Conservation (phyloP, 2,797 vertebrate genomes). For the Sibirionetta formosa region DNA sequence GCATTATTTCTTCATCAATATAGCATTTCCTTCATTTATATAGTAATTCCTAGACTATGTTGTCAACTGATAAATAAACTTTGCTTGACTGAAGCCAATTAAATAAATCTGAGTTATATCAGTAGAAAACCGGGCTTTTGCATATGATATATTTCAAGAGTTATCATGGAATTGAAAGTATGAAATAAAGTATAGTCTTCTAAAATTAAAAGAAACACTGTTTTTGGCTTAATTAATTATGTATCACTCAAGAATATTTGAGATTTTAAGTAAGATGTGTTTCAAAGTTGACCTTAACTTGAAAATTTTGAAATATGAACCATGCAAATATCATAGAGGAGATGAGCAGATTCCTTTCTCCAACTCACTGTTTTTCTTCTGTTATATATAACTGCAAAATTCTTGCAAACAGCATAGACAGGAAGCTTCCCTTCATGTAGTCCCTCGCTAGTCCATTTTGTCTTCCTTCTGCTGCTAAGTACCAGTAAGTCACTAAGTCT, state of each 20-base stretch:
- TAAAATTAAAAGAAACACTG: neutral
- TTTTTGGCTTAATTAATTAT: neutral
- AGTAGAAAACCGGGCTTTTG: neutral
- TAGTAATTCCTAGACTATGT: neutral
- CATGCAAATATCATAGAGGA: neutral
- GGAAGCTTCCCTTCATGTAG: neutral
- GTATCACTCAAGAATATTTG: neutral
- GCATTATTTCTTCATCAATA: neutral
- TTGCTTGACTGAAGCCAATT: neutral
- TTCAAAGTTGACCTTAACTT: neutral
- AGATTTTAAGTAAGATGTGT: neutral
- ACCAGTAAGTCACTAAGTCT: neutral
- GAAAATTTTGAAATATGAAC: neutral
- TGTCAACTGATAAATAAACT: neutral
- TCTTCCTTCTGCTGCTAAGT: neutral
- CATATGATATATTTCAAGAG: fast-evolving
- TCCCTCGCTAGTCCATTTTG: neutral
- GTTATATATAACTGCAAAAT: neutral
- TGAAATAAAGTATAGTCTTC: neutral
- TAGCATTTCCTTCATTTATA: no score
- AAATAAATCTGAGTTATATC: neutral
- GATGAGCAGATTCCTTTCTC: neutral
- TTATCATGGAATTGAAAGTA: neutral
- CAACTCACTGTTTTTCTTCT: neutral
- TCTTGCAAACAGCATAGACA: neutral